Evolutionary conservation across 1,140 invertebrate genomes (phyloP), one percentile per base, ranked within the genome.

Genomic region (Ceratosolen solmsi): DNA sequence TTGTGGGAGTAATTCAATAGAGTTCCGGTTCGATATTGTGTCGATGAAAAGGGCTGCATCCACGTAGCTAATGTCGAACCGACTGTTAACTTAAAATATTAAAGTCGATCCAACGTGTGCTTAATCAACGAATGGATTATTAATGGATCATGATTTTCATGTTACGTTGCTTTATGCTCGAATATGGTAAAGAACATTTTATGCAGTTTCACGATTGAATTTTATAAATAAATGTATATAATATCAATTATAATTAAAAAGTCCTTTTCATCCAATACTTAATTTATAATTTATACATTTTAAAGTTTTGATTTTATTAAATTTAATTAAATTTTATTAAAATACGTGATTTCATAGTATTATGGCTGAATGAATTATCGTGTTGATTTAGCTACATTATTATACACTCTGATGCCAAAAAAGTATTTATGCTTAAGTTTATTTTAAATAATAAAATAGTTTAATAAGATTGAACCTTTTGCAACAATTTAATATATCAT

Each of bases 71-170:
- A 2, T 15, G 33, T 22, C 74, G 38, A 76, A 76, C 63, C 54
- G 56, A 74, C 72, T 74, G 30, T 58, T 74, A 22, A 27, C 72
- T 63, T 76, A 56, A 76, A 76, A 76, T 76, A 76, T 76, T 46
- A 63, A 76, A 76, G 74, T 63, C 36, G 8, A 72, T 25, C 13
- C 36, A 36, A 46, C 74, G 74, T 76, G 56, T 60, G 72, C 49
- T 74, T 56, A 63, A 63, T 63, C 74, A 36, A 25, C 56, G 36
- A 63, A 63, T 60, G n/a, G 33, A 20, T 76, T 76, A 76, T 76
- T 76, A 60, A 76, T 76, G 54, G 54, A 41, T 63, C 22, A 9
- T 27, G 73, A 17, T 71, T 46, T 46, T 71, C 22, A 41, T n/a
- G 38, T 70, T 70, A 9, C 22, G 65, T 38, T 70, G 33, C 65